Base-by-base conservation (phyloP, 1,140 invertebrate species). In the Drosophila parabipectinata region DNA sequence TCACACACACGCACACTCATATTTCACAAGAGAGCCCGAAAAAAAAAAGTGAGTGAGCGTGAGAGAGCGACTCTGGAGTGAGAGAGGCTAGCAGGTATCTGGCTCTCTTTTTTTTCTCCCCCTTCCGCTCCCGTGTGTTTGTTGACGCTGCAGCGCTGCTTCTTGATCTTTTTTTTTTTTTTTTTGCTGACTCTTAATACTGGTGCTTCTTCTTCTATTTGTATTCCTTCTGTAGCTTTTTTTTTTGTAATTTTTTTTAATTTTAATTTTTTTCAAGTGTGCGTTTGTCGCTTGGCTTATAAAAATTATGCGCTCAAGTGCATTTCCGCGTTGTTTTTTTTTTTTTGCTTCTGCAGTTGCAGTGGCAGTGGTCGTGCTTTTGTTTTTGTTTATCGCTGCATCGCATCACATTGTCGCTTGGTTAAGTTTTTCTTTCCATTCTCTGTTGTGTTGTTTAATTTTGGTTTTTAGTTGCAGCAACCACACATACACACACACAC, bases 301-400 rank as follows among this genome's bases (percentile, higher is more conserved):
- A 85, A 64, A 83, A 87, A 85, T 87, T 85, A 87, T 85, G 77
- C 83, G 83, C 79, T 88, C 78, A 87, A 87, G 79, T 87, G 84
- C 83, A 89, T 87, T 87, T 87, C 84, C 83, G 84, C 79, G 76
- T 87, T 79, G n/a, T n/a, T 88, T 69, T 68, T 79, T 62, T 80
- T 54, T 64, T 61, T 44, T 60, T 50, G 24, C 62, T 54, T 18
- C 21, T 74, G 41, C 45, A 32, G 47, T 63, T 63, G 56, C 45
- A 47, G 73, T 69, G 52, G 71, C 67, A 52, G 56, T 69, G 69
- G 69, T 79, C 58, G 62, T 66, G 68, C 66, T 67, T 51, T 56
- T 67, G 56, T 64, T 77, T 48, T 51, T 57, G 54, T 69, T 82
- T 78, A 82, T 83, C 79, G 69, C 52, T 58, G 57, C 53, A 69